A percentile compares a stretch with the other conserved stretches of the same genome.
Evolutionary conservation across 2,797 vertebrate species (phyloP).

Genomic region (Anabacerthia variegaticeps): DNA sequence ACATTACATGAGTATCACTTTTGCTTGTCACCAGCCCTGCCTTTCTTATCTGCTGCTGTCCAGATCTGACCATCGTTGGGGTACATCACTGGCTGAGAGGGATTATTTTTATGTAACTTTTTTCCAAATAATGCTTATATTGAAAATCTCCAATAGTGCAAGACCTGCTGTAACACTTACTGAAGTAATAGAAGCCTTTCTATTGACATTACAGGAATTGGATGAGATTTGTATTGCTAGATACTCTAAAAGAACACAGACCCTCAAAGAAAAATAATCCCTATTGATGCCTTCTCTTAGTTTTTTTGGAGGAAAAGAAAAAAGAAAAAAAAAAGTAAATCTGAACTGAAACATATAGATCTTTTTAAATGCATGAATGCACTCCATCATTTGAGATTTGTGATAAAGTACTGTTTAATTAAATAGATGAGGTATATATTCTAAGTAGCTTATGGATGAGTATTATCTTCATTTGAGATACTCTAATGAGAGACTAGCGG

Average conservation of each 20-base stretch:
- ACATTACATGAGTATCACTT: neutral
- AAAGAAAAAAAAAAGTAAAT: neutral
- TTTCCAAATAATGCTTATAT: neutral
- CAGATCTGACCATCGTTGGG: neutral
- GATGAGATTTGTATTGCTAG: neutral
- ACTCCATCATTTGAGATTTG: neutral
- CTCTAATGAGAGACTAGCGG: neutral
- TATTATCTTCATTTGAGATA: slow-evolving; percentile 11
- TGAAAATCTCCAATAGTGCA: neutral
- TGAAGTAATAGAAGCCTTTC: neutral
- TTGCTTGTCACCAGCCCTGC: neutral
- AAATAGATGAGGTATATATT: neutral
- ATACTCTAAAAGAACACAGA: neutral
- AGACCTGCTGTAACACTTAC: neutral
- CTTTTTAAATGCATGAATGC: neutral
- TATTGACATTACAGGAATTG: neutral
- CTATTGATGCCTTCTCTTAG: neutral
- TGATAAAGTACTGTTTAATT: neutral
- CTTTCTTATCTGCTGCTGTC: neutral
- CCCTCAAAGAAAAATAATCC: neutral
- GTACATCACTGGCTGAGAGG: accelerated
- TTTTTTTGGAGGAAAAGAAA: neutral
- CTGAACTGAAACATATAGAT: neutral
- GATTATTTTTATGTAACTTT: neutral
- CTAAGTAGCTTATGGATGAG: neutral